Conservation (phyloP, 2,797 vertebrate species). For the Pelobates cultripes region DNA sequence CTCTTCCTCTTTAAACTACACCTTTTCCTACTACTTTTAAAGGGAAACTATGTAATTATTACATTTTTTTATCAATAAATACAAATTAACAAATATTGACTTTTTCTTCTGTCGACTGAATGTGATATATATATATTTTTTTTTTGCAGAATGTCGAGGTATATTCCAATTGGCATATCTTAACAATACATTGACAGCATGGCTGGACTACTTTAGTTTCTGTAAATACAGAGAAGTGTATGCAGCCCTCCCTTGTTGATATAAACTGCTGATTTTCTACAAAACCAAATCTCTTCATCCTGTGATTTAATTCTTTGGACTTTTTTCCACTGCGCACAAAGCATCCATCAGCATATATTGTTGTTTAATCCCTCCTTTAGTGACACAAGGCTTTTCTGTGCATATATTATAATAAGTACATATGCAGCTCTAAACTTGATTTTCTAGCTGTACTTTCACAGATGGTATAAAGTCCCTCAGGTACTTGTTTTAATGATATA, state of each 20-base stretch:
- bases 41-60: too few relatives aligned
- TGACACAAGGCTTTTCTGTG: not conserved
- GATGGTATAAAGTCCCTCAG: constrained; percentile 13
- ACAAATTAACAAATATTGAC: too few relatives aligned
- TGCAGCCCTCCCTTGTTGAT: not conserved
- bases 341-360: not conserved
- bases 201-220: not conserved
- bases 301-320: not conserved
- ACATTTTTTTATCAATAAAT: too few relatives aligned
- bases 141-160: too few relatives aligned
- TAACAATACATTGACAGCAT: not conserved
- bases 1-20: too few relatives aligned
- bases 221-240: not conserved
- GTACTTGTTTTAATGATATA: constrained; percentile 11
- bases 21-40: too few relatives aligned
- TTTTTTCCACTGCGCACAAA: not conserved
- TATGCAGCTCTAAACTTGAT: not conserved
- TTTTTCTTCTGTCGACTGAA: too few relatives aligned
- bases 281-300: not conserved
- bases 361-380: not conserved
- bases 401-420: not conserved
- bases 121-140: too few relatives aligned
- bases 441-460: not conserved
- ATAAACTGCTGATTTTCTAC: not conserved
- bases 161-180: not conserved